phyloP scores from a whole-genome alignment of 2,113 vertebrate species.

The Catharus fuscescens region DNA sequence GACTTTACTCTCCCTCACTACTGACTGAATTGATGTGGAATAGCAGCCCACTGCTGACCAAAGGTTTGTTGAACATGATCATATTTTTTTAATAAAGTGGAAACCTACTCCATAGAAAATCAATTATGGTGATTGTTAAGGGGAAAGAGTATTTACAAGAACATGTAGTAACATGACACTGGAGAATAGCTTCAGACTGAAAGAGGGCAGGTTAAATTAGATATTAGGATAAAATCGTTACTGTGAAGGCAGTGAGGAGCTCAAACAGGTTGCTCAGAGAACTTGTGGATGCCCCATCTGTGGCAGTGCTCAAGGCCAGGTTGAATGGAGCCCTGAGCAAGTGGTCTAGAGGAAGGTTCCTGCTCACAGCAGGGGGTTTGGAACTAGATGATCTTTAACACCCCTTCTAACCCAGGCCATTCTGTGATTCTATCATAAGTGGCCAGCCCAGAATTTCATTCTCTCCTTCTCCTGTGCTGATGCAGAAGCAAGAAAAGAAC shows the following conservation, averaged over 20 bases:
- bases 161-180: neutral
- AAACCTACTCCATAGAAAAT: neutral
- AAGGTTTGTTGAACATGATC: neutral
- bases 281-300: neutral
- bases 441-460: neutral
- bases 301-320: neutral
- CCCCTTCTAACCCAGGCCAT: neutral
- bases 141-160: neutral
- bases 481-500: neutral
- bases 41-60: neutral
- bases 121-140: neutral
- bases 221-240: neutral
- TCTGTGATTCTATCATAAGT: neutral
- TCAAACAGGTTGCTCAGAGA: neutral
- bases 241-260: neutral
- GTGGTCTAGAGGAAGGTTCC: neutral
- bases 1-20: neutral
- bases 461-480: neutral
- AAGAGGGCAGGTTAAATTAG: neutral
- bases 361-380: neutral
- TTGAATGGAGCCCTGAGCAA: neutral
- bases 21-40: neutral
- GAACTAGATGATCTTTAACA: neutral
- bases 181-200: neutral
- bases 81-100: neutral